Evolutionary conservation across 2,888 invertebrate species (phyloP), one percentile per base, ranked within the genome.

Genomic region (Stenurella melanura): DNA sequence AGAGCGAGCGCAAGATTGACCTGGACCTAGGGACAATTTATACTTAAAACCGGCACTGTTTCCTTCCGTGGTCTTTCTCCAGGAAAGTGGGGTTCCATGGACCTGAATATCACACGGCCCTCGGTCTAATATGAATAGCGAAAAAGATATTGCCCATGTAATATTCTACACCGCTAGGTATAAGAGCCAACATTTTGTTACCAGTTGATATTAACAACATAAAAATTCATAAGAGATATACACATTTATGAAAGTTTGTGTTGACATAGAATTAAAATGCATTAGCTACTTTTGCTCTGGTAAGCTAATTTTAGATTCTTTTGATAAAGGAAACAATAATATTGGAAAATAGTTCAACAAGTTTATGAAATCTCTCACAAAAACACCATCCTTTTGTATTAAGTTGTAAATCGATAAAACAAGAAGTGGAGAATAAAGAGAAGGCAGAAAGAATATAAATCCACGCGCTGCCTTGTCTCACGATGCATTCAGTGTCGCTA

Each of bases 321-420:
- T 42, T 42, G 42, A 42, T 42, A 42, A 12, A 12, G 42, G 42
- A 42, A 42, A 42, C 42, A 42, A 42, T 42, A 12, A 42, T 42
- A 42, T 42, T 57, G 10, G 58, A 21, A 58, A 21, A 58, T 19
- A 58, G 19, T 15, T 21, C 19, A 58, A 58, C 58, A 58, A 58
- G 19, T 58, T 12, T 58, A 19, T 58, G 58, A 18, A 58, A 58
- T 21, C 12, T 15, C 19, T n/a, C 19, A 15, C 10, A 19, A 58
- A 58, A 58, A 42, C 11, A 15, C 58, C 19, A 58, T 58, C 19
- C 19, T 58, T 11, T 21, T 19, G 58, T 21, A 58, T 58, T 58
- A 58, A 58, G 58, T 58, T 15, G 21, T 21, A 21, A 58, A 58
- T 58, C 58, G 17, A 58, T 58, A 58, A 58, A 58, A 21, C 58